A percentile compares a stretch with the other conserved stretches of the same genome.
Conservation (phyloP, 2,797 vertebrate genomes). For the Anabas testudineus region DNA sequence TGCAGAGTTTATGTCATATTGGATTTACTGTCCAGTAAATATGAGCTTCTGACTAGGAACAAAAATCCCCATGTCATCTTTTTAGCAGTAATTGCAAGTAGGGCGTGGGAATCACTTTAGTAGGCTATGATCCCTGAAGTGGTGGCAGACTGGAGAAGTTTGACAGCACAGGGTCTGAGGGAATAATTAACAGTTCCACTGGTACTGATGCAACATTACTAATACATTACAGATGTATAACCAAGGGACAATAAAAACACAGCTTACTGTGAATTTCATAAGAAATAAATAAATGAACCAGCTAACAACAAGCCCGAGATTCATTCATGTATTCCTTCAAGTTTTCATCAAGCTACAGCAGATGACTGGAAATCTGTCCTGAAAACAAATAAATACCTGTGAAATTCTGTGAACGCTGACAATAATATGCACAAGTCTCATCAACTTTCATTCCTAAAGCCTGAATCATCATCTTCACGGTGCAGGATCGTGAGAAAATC, state of each 20-base stretch:
- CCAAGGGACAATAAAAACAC: neutral
- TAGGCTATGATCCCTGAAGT: neutral
- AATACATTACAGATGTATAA: no score
- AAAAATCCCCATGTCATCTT: slow-evolving; percentile 34
- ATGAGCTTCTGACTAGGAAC: slow-evolving; percentile 36
- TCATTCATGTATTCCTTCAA: no score
- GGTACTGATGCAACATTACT: neutral
- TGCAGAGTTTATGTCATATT: slow-evolving; percentile 13
- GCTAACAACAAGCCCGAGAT: no score
- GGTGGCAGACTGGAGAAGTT: neutral
- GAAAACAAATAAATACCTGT: neutral
- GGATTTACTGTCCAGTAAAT: slow-evolving; percentile 45
- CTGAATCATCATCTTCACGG: slow-evolving; percentile 29
- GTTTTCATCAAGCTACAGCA: neutral
- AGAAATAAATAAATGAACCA: no score
- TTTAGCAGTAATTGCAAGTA: slow-evolving; percentile 20
- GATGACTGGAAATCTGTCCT: slow-evolving; percentile 10
- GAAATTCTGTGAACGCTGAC: neutral
- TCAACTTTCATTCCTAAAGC: neutral
- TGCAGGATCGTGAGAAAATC: neutral
- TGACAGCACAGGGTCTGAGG: no score
- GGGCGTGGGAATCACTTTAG: slow-evolving; percentile 42
- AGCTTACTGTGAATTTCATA: no score
- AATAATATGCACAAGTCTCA: slow-evolving; percentile 3
- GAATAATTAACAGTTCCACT: no score